Evolutionary conservation across 2,113 vertebrate genomes (phyloP).

Genomic region (Platycercus adscitus): DNA sequence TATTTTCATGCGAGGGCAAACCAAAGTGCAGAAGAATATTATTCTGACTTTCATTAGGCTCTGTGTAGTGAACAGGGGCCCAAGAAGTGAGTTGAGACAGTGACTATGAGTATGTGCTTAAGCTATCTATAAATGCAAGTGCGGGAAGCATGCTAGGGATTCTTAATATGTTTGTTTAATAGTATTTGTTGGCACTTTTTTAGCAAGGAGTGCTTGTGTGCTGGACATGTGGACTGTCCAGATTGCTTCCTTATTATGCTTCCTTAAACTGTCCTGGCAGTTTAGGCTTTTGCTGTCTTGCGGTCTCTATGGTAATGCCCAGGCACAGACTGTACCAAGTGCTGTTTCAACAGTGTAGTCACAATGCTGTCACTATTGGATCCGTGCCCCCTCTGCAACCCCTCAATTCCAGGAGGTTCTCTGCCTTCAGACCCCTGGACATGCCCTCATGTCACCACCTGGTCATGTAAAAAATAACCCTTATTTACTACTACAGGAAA

Average conservation of each 20-base stretch:
- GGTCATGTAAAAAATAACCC: not conserved
- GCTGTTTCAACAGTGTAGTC: not conserved
- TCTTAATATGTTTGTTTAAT: not conserved
- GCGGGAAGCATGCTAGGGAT: not conserved
- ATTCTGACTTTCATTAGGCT: not conserved
- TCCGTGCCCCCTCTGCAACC: not conserved
- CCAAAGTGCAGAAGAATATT: not conserved
- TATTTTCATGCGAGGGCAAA: not conserved
- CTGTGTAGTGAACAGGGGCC: not conserved
- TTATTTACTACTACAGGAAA: not conserved
- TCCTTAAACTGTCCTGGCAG: not conserved
- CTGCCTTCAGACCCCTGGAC: not conserved
- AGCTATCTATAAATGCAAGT: not conserved
- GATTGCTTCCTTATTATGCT: not conserved
- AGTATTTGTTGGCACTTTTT: not conserved
- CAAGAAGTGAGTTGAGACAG: not conserved
- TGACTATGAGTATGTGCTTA: not conserved
- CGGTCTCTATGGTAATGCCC: not conserved
- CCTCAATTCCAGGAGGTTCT: not conserved
- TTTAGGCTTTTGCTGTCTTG: not conserved
- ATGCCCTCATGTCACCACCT: not conserved
- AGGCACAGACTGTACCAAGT: not conserved
- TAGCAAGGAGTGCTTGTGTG: not conserved
- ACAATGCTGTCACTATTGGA: not conserved
- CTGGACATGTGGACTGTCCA: not conserved